These are phyloP conservation scores for Carabus problematicus DNA, from an alignment of 2,888 invertebrate species.

Conservation along the genomic window DNA sequence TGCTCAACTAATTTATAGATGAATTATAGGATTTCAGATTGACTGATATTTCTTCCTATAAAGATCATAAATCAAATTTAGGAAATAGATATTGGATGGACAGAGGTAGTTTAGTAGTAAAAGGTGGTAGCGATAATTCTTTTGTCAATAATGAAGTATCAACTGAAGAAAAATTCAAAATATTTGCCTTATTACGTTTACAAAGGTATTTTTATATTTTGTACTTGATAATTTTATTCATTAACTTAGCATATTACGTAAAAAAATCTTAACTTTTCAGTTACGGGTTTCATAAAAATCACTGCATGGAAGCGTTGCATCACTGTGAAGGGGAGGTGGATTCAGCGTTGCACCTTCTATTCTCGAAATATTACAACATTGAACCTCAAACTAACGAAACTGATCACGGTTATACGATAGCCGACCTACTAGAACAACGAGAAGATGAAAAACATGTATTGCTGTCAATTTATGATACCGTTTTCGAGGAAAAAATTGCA, in stretches of 20 bases:
- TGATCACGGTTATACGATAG: conserved; percentile 59
- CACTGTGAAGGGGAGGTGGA: conserved; percentile 74
- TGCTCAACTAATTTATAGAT: conserved; percentile 14
- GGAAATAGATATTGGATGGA: conserved; percentile 80
- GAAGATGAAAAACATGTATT: conserved; percentile 77
- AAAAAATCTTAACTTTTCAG: conserved; percentile 57
- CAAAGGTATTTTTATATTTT: conserved; percentile 65
- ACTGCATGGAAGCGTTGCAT: conserved; percentile 77
- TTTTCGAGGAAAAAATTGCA: conserved; percentile 72
- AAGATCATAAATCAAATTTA: conserved; percentile 73
- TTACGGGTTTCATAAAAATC: conserved; percentile 76
- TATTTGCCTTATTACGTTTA: conserved; percentile 75
- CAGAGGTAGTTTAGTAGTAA: conserved; percentile 76
- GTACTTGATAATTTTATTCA: conserved; percentile 9
- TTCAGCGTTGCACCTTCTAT: conserved; percentile 73
- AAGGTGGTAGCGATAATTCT: conserved; percentile 75
- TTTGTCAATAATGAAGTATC: conserved; percentile 63
- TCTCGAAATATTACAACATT: conserved; percentile 72
- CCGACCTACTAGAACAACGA: conserved; percentile 70
- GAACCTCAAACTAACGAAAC: conserved; percentile 56
- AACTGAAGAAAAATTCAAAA: conserved; percentile 70
- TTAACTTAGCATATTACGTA: not conserved
- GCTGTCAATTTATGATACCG: conserved; percentile 77
- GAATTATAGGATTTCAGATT: conserved; percentile 61
- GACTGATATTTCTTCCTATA: conserved; percentile 59